Evolutionary conservation across 92 coral and sea anemone species (phyloP).

Genomic region (Phenganax subtilis): DNA sequence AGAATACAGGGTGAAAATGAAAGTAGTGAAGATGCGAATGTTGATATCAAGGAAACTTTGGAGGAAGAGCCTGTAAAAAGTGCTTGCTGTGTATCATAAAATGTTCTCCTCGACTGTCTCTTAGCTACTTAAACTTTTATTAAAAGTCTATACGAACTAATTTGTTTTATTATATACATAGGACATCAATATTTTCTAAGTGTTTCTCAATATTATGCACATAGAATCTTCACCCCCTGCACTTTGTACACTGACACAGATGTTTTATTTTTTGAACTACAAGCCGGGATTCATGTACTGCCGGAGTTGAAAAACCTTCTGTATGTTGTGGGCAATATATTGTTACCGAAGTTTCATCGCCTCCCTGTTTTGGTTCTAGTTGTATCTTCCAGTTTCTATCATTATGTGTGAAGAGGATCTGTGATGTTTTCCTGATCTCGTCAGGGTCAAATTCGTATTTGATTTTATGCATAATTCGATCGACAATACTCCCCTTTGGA

Average conservation of each 20-base stretch:
- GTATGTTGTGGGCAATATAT: neutral
- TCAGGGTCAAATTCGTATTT: neutral
- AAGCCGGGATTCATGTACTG: neutral
- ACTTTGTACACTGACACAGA: neutral
- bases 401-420: neutral
- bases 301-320: neutral
- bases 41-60: neutral
- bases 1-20: neutral
- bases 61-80: neutral
- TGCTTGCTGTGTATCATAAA: conserved; percentile 2
- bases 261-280: neutral
- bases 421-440: neutral
- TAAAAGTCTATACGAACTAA: neutral
- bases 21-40: neutral
- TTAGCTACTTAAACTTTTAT: neutral
- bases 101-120: neutral
- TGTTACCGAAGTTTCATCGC: neutral
- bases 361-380: neutral
- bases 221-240: neutral
- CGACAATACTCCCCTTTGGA: neutral
- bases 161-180: neutral
- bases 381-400: neutral
- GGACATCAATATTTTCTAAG: neutral
- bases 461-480: neutral
- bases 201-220: neutral